Evolutionary conservation across 2,888 invertebrate genomes (phyloP), one percentile per base, ranked within the genome.

Genomic region (Ecdyonurus torrentis): DNA sequence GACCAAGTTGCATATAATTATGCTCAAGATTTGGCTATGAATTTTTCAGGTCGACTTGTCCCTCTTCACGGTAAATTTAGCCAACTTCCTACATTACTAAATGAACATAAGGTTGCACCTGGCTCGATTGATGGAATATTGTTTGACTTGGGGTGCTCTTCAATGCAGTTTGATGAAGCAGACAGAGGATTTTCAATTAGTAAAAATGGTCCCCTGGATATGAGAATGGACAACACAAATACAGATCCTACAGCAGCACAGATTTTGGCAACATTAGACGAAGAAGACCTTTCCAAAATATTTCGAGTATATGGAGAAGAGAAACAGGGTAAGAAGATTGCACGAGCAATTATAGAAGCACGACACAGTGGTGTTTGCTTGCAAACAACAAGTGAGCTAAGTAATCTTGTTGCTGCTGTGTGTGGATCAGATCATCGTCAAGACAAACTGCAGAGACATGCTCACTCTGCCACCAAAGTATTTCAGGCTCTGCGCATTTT

Each of bases 401-500:
- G 88, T 0, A 84, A 84, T 64, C 74, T 92, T 22, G 81, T 93
- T 0, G 81, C 83, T 64, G 79, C 83, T 0, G 83, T 85, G 58
- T 79, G 80, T 65, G 76, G 79, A 0, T 78, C 74, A 7, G 78
- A 80, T 68, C 68, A 77, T 53, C 75, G 84, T 60, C 70, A 80
- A 22, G 93, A 95, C 72, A 87, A 86, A 74, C 70, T 94, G 7
- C 83, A 86, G 63, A 78, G 91, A 65, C 83, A 81, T 1, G 76
- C 86, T 1, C 93, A 95, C 70, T 81, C 83, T 65, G 96, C 95
- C 0, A 95, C 94, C 0, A 94, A 92, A 78, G 86, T 91, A 0
- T 97, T 97, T 76, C 86, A 94, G 78, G 96, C 96, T 0, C 74
- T 97, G 65, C 80, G 97, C 65, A 96, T 97, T 70, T 95, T 97